These are phyloP conservation scores for Pollachius pollachius DNA, from an alignment of 2,113 vertebrate genomes.

Conservation along the genomic window DNA sequence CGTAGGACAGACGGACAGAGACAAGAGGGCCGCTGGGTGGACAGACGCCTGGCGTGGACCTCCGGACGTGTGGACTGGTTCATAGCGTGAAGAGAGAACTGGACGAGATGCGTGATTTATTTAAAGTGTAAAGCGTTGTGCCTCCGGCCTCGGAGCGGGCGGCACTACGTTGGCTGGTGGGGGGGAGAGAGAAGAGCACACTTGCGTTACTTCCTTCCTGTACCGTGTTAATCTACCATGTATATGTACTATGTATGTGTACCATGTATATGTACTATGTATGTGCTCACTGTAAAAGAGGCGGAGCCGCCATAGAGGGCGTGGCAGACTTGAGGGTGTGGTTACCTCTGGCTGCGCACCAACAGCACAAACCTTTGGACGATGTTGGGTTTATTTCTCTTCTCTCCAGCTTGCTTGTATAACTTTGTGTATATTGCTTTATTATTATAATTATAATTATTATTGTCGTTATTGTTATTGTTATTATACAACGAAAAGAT, in stretches of 20 bases:
- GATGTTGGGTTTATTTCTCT: slow-evolving; percentile 46
- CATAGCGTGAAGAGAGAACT: slow-evolving; percentile 25
- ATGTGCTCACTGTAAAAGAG: slow-evolving; percentile 17
- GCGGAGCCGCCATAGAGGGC: too few species aligned
- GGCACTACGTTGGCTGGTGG: slow-evolving; percentile 68
- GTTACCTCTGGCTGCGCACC: too few species aligned
- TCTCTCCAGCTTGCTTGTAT: slow-evolving; percentile 69
- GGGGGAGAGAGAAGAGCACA: slow-evolving; percentile 43
- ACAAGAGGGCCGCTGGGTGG: slow-evolving; percentile 23
- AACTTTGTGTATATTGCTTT: slow-evolving; percentile 72
- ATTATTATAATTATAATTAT: slow-evolving; percentile 42
- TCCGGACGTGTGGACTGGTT: slow-evolving; percentile 22
- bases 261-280: slow-evolving; percentile 14
- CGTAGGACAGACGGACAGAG: slow-evolving; percentile 24
- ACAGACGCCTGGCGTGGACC: slow-evolving; percentile 19
- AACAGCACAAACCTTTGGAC: slow-evolving; percentile 23
- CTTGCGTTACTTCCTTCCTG: slow-evolving; percentile 32
- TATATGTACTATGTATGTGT: slow-evolving; percentile 18
- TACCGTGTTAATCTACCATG: slow-evolving; percentile 1
- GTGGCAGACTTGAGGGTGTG: too few species aligned
- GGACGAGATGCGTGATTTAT: slow-evolving; percentile 57
- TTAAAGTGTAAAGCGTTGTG: slow-evolving; percentile 62
- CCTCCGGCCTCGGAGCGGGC: slow-evolving; percentile 61
- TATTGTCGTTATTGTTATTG: background rate
- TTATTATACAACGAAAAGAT: slow-evolving; percentile 55